Evolutionary conservation across 2,797 vertebrate genomes (phyloP), one percentile per base, ranked within the genome.

Genomic region (Molossus alvarezi): DNA sequence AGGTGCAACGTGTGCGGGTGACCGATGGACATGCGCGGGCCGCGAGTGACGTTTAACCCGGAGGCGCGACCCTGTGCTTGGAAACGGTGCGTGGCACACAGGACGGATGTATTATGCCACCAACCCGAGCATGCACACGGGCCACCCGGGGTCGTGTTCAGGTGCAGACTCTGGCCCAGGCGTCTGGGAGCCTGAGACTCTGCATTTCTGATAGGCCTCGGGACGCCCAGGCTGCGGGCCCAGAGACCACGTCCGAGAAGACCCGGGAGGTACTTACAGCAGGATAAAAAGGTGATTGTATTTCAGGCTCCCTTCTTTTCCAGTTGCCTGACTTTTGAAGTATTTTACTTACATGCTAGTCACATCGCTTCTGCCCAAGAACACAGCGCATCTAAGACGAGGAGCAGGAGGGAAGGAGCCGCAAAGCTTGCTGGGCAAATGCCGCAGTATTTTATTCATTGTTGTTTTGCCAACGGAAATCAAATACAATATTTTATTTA

Each of bases 381-480:
- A 72, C 45, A 57, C 72, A 29, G 57, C 48, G 67, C 18, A 14
- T 90, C 79, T 80, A 33, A 18, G 90, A 75, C 29, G 33, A 13
- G 9, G 41, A 51, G 72, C 18, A 11, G 64, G 17, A 65, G 51
- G 27, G 58, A 95, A 91, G 41, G 96, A 96, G 94, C 96, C 97
- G 58, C 96, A 93, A 89, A 95, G 95, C 91, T 95, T 92, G 17
- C 94, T 88, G 97, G 97, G 97, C 97, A 97, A 91, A 96, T 97
- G 89, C 94, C 79, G 96, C 94, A 97, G 98, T 98, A 97, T 98
- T 98, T 97, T 97, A 97, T 95, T 95, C 92, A 97, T 96, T 93
- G 97, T 98, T 98, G 98, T 97, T 94, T 97, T 97, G 96, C 97
- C 97, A 95, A 97, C 98, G 97, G 97, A 97, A 98, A 98, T 97